A percentile compares a stretch with the other conserved stretches of the same genome.
phyloP scores from a whole-genome alignment of 2,113 vertebrate genomes.

The Microtus oregoni region DNA sequence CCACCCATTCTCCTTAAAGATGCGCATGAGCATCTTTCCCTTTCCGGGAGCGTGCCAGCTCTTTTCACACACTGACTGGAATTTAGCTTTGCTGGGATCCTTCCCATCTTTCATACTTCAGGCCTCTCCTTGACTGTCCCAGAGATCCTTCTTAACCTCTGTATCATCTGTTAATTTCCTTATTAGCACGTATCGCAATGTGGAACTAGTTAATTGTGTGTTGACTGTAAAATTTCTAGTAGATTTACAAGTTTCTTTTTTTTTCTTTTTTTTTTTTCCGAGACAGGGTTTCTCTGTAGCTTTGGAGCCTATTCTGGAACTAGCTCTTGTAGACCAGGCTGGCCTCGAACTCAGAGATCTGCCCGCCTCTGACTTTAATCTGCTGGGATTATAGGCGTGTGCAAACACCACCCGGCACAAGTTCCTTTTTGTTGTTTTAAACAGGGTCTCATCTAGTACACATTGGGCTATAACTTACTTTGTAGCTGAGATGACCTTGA shows the following conservation, averaged over 20 bases:
- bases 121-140: not conserved
- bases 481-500: not conserved
- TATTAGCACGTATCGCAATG: not conserved
- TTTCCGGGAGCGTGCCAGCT: not conserved
- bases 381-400: no score
- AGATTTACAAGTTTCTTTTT: not conserved
- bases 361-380: no score
- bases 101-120: constrained; percentile 27
- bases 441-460: not conserved
- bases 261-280: no score
- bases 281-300: no score
- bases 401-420: no score
- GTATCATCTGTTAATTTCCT: constrained; percentile 56
- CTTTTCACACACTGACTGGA: not conserved
- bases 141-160: constrained; percentile 1
- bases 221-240: constrained; percentile 30
- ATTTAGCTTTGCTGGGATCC: constrained; percentile 2
- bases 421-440: not conserved
- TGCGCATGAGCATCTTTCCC: not conserved
- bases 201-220: constrained; percentile 37
- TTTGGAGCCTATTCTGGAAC: no score
- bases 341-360: no score
- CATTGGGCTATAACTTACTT: not conserved
- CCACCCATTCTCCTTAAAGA: not conserved
- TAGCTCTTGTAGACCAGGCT: no score